Evolutionary conservation across 2,797 vertebrate genomes (phyloP).

Genomic region (Micromesistius poutassou): DNA sequence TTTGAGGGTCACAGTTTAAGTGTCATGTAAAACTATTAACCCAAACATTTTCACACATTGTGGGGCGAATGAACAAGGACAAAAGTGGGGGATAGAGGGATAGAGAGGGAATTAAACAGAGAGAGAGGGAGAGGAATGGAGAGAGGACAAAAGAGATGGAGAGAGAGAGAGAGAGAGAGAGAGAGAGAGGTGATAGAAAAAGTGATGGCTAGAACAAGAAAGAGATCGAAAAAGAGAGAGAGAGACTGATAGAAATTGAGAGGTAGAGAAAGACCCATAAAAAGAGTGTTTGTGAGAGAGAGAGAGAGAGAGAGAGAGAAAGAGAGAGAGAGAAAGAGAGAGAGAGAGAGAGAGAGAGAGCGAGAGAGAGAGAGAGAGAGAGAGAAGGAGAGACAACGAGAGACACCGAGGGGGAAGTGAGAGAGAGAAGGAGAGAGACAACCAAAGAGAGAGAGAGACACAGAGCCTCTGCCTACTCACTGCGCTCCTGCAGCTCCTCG

Average conservation of each 20-base stretch:
- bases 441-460: neutral
- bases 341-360: slow-evolving; percentile 50
- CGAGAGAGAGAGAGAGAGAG: slow-evolving; percentile 34
- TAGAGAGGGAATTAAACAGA: neutral
- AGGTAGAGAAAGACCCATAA: slow-evolving; percentile 13
- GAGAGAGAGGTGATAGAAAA: neutral
- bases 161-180: neutral
- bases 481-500: slow-evolving; percentile 91
- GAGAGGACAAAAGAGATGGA: neutral
- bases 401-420: slow-evolving; percentile 3
- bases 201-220: neutral
- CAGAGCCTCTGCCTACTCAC: slow-evolving; percentile 77
- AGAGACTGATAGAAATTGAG: slow-evolving; percentile 47
- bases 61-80: neutral
- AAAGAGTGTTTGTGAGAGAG: neutral
- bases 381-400: neutral
- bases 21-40: neutral
- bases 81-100: neutral
- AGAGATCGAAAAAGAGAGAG: slow-evolving; percentile 36
- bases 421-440: neutral
- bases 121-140: neutral
- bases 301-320: neutral
- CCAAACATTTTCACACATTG: neutral
- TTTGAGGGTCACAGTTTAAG: neutral
- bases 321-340: slow-evolving; percentile 15